Conservation (phyloP, 2,888 invertebrate genomes). For the Villa cingulata region DNA sequence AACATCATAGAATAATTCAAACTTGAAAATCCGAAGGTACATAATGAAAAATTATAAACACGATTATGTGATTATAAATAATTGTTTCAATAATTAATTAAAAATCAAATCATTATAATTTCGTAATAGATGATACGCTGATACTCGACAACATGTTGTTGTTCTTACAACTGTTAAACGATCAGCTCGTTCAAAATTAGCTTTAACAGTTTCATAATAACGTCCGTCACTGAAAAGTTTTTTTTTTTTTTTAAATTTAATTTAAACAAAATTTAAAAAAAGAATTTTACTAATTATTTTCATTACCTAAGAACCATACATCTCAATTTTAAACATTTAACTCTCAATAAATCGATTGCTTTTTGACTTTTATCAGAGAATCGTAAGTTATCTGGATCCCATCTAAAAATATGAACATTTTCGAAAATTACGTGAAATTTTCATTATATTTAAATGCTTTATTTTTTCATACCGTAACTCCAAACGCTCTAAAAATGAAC, state of each 20-base stretch:
- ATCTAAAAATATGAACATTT: slow-evolving; percentile 33
- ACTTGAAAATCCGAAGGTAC: too few species aligned
- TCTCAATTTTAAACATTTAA: slow-evolving; percentile 83
- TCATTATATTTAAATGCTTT: neutral
- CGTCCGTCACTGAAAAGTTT: slow-evolving; percentile 81
- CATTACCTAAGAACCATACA: slow-evolving; percentile 81
- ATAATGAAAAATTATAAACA: too few species aligned
- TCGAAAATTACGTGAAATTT: too few species aligned
- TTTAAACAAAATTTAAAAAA: neutral
- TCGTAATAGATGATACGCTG: slow-evolving; percentile 80
- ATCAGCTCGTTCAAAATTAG: slow-evolving; percentile 98
- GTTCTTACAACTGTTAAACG: slow-evolving; percentile 92
- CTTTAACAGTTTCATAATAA: slow-evolving; percentile 97
- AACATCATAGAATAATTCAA: too few species aligned
- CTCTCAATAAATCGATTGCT: slow-evolving; percentile 92
- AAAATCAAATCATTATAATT: slow-evolving; percentile 94
- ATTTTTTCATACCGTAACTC: slow-evolving; percentile 55
- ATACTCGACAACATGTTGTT: slow-evolving; percentile 89
- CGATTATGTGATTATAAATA: too few species aligned
- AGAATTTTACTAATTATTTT: neutral
- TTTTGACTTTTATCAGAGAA: slow-evolving; percentile 99
- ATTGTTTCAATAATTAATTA: slow-evolving; percentile 45
- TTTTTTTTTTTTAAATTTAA: too few species aligned
- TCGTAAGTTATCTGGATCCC: slow-evolving; percentile 97
- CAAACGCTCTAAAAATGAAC: slow-evolving; percentile 73